These are phyloP conservation scores for Julus scanicus DNA, from an alignment of 2,888 invertebrate species.

Conservation along the genomic window DNA sequence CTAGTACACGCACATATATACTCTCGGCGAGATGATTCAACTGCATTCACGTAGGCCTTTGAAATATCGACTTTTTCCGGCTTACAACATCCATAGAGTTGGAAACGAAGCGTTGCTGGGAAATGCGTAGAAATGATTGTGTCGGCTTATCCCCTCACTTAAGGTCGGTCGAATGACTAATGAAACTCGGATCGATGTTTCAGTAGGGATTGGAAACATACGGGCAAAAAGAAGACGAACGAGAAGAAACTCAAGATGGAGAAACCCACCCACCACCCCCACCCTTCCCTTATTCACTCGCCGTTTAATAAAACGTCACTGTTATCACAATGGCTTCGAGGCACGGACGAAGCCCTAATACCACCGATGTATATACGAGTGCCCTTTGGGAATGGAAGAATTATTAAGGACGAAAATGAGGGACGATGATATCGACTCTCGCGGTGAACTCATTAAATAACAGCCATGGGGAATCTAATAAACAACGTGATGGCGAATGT, in stretches of 20 bases:
- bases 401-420: too few relatives aligned
- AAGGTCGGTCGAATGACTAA: slow-evolving; percentile 52
- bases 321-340: neutral
- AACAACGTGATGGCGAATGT: too few relatives aligned
- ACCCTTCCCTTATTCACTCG: neutral
- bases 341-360: neutral
- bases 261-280: neutral
- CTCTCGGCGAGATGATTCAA: neutral
- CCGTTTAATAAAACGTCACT: slow-evolving; percentile 10
- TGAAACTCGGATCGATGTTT: slow-evolving; percentile 48
- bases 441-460: too few relatives aligned
- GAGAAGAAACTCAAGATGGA: neutral
- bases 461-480: too few relatives aligned
- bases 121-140: slow-evolving; percentile 49
- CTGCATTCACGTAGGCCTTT: neutral
- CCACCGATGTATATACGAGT: neutral
- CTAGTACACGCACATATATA: too few relatives aligned
- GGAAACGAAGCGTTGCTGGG: slow-evolving; percentile 15
- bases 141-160: slow-evolving; percentile 50
- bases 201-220: slow-evolving; percentile 11
- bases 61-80: slow-evolving; percentile 7
- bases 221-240: neutral
- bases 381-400: neutral
- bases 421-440: too few relatives aligned
- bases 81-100: neutral